A percentile compares a stretch with the other conserved stretches of the same genome.
phyloP scores from a whole-genome alignment of 2,797 vertebrate species.

The Sternotherus odoratus region DNA sequence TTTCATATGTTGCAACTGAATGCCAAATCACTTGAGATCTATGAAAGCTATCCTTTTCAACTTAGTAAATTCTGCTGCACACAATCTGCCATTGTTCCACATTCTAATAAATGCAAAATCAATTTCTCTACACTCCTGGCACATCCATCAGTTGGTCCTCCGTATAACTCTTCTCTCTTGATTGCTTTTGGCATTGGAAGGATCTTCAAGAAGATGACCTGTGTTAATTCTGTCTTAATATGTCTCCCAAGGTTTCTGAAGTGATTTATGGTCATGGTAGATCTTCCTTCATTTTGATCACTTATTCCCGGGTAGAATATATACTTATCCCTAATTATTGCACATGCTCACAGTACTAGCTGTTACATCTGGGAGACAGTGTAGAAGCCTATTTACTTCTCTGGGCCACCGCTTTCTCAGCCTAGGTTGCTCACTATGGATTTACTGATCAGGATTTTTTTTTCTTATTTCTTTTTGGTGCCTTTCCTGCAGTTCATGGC shows the following conservation, averaged over 20 bases:
- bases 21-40: background rate
- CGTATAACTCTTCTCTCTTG: background rate
- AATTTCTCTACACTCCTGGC: background rate
- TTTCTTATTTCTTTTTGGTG: background rate
- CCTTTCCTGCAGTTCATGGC: background rate
- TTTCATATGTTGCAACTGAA: background rate
- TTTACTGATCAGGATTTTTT: background rate
- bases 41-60: background rate
- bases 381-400: constrained; percentile 39
- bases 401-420: constrained; percentile 1
- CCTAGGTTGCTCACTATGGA: background rate
- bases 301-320: constrained; percentile 40
- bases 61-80: background rate
- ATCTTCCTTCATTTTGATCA: constrained; percentile 42
- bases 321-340: constrained; percentile 44
- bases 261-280: constrained; percentile 56
- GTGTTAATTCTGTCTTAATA: constrained; percentile 43
- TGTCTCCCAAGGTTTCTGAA: constrained; percentile 51
- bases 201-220: constrained; percentile 40
- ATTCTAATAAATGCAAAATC: background rate
- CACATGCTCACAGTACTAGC: background rate
- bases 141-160: background rate
- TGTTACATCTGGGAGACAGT: constrained; percentile 34
- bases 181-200: background rate
- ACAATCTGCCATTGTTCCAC: background rate